Percentiles rank a stretch among this genome's conserved stretches.
Evolutionary conservation across 2,113 vertebrate species (phyloP).

Genomic region (Mus pahari): DNA sequence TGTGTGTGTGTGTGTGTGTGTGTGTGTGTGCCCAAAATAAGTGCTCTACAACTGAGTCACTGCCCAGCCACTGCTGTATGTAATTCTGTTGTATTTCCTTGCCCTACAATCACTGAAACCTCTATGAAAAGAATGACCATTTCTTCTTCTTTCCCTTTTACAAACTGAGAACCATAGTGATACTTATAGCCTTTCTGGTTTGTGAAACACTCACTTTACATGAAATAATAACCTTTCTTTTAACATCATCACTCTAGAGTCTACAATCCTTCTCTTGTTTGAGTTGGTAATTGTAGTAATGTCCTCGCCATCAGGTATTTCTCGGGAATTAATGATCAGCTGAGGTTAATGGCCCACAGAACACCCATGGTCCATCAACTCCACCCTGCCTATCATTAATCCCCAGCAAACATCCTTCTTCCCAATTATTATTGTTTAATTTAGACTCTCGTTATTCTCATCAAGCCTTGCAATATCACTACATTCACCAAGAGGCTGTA

Average conservation of each 20-base stretch:
- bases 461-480: constrained; percentile 78
- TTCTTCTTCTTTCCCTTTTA: constrained; percentile 43
- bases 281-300: constrained; percentile 77
- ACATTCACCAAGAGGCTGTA: constrained; percentile 71
- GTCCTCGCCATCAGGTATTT: constrained; percentile 79
- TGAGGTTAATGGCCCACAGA: constrained; percentile 85
- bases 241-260: constrained; percentile 34
- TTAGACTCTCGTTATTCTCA: constrained; percentile 83
- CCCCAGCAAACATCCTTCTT: constrained; percentile 79
- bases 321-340: constrained; percentile 82
- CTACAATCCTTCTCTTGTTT: constrained; percentile 46
- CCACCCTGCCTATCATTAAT: constrained; percentile 84
- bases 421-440: constrained; percentile 85
- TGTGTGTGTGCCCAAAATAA: neutral
- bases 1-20: neutral
- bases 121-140: neutral
- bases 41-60: neutral
- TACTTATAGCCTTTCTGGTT: neutral
- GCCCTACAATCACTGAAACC: neutral
- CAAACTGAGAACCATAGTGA: constrained; percentile 59
- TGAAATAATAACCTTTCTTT: constrained; percentile 55
- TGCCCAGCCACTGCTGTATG: no score
- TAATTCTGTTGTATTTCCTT: neutral
- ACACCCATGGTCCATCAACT: constrained; percentile 82
- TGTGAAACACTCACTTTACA: constrained; percentile 44